Base-by-base conservation (phyloP, 37 sponge, comb jelly and placozoan genomes). In the Aplysina aerophoba region DNA sequence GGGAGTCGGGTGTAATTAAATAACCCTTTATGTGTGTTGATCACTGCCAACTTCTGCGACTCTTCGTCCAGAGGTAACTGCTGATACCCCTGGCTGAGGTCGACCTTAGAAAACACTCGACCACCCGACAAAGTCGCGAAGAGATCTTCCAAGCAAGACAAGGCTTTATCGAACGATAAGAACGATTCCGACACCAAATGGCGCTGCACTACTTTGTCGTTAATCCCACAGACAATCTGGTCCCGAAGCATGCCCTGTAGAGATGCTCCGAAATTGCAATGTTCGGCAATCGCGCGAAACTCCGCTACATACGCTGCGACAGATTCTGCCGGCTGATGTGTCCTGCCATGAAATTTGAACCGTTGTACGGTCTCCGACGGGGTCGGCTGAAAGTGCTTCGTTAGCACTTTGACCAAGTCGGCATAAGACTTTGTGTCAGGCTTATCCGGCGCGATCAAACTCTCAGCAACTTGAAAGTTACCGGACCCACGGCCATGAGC, bases 141-240 rank as follows among this genome's bases (percentile, higher is more conserved):
- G 6, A 82, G 17, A 31, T 82, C 65, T 57, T 57, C 81, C 17
- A 53, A n/a, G n/a, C n/a, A 30, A 1, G 28, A 16, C 71, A 69
- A 69, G 33, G 71, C 71, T 69, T n/a, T 28, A 1, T 69, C 33
- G 71, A 30, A 28, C 4, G 71, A 11, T 2, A 69, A 35, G 1
- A 12, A 3, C 17, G 71, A 28, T 28, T 69, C 71, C 1, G 71
- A 17, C 31, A 69, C 1, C 71, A 69, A 17, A 3, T 6, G 27
- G 1, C 33, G 28, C 71, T 86, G 71, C 22, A 65, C 36, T 11
- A 8, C 15, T 39, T 36, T 41, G 33, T 82, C 64, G 44, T 62
- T 73, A 16, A 88, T 82, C 8, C 88, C 83, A 56, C 83, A 88
- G 17, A 88, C 88, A 2, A 88, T 5, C 24, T 85, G 58, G n/a